Percentiles rank a stretch among this genome's conserved stretches.
phyloP scores from a whole-genome alignment of 2,113 vertebrate genomes.

The Pseudorhombus dupliciocellatus region DNA sequence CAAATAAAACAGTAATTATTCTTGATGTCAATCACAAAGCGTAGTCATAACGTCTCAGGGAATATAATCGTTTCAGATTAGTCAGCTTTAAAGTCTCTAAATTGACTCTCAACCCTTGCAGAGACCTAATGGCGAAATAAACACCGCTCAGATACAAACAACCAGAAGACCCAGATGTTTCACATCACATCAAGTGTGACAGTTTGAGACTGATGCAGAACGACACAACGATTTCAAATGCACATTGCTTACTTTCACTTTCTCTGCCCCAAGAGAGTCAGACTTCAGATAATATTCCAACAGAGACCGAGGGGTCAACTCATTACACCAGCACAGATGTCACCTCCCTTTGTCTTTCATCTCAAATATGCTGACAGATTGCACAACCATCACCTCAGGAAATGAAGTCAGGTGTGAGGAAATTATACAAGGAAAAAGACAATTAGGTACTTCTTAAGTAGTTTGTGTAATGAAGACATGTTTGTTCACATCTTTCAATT shows the following conservation, averaged over 20 bases:
- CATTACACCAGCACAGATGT: slow-evolving; percentile 52
- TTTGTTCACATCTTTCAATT: slow-evolving; percentile 11
- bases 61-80: slow-evolving; percentile 8
- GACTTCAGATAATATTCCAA: slow-evolving; percentile 31
- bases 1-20: background rate
- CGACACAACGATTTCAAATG: slow-evolving; percentile 1
- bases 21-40: background rate
- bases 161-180: background rate
- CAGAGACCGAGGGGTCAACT: slow-evolving; percentile 23
- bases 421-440: slow-evolving; percentile 8
- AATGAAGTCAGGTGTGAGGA: slow-evolving; percentile 12
- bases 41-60: background rate
- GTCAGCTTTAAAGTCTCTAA: slow-evolving; percentile 13
- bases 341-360: slow-evolving; percentile 47
- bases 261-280: slow-evolving; percentile 11
- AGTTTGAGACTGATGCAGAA: background rate
- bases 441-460: background rate
- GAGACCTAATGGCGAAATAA: background rate
- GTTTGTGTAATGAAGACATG: slow-evolving; percentile 25
- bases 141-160: background rate
- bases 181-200: background rate
- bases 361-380: slow-evolving; percentile 35
- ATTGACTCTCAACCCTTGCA: background rate
- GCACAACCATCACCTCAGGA: slow-evolving; percentile 23
- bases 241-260: slow-evolving; percentile 8